Evolutionary conservation across 2,797 vertebrate species (phyloP).

Genomic region (Rhinichthys osculus): DNA sequence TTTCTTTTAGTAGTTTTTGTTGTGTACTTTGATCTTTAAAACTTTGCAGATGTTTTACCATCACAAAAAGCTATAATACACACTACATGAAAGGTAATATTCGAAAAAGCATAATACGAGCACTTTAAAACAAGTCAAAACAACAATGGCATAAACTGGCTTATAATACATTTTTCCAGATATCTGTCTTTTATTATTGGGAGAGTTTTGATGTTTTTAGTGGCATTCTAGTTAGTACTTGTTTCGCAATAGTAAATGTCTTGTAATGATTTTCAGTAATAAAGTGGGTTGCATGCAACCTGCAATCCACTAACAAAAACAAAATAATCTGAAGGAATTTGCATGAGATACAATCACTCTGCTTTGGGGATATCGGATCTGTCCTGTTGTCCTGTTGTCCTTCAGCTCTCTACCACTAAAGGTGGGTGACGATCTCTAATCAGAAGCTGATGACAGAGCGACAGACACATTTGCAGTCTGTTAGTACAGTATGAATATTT

Average conservation of each 20-base stretch:
- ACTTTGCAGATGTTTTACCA: too few species aligned
- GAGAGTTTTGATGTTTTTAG: too few species aligned
- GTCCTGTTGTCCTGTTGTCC: slow-evolving; percentile 10
- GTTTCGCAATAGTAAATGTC: not conserved
- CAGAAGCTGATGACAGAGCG: slow-evolving; percentile 58
- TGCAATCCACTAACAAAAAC: not conserved
- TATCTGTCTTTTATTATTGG: too few species aligned
- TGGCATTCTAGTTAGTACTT: too few species aligned
- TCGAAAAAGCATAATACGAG: too few species aligned
- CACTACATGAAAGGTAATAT: too few species aligned
- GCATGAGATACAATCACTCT: not conserved
- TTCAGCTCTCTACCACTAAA: slow-evolving; percentile 32
- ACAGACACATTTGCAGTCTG: slow-evolving; percentile 70
- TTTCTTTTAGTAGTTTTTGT: too few species aligned
- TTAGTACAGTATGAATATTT: slow-evolving; percentile 69
- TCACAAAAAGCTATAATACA: too few species aligned
- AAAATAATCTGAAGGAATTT: not conserved
- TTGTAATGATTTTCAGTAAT: not conserved
- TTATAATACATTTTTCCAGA: too few species aligned
- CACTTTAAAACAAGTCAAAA: too few species aligned
- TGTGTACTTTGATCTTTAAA: too few species aligned
- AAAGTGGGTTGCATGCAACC: not conserved
- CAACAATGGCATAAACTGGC: too few species aligned
- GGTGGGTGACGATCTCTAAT: slow-evolving; percentile 44
- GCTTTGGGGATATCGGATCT: not conserved